Base-by-base conservation (phyloP, 2,113 vertebrate genomes). In the Leucoraja erinaceus region DNA sequence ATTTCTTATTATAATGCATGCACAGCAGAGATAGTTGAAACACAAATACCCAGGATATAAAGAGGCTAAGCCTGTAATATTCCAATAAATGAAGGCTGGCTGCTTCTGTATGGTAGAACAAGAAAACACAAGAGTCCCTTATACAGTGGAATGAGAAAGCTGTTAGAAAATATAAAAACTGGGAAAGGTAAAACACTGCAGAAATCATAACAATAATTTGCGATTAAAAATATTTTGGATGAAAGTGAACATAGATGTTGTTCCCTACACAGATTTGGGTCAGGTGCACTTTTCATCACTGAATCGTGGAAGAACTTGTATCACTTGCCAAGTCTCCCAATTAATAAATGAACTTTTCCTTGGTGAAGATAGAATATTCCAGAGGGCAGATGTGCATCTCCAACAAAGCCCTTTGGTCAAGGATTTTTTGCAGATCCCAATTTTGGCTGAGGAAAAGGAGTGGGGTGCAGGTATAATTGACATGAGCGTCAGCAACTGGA, bases 271-370 rank as follows among this genome's bases (percentile, higher is more conserved):
- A 63, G 61, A 88, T 88, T 63, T 88, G 59, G 14, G 6, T 31
- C 28, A 88, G 14, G 22, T 72, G 66, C 33, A 25, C 33, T 38
- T 22, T 63, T 31, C 59, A 88, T 63, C n/a, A 88, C 63, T n/a
- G n/a, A 61, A 14, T 63, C 54, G 54, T 90, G 86, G 63, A 90
- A 90, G 66, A 68, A 90, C 20, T 31, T 90, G 88, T 22, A 90
- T 70, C 18, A 70, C n/a, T 91, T 72, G 66, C 38, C 68, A 47
- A 91, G 38, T 22, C 63, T 91, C 90, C 22, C 12, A 33, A 74
- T 6, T 28, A 31, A 28, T 28, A 91, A 66, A 91, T 72, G 61
- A 38, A 72, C n/a, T 66, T 70, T 72, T 91, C 33, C 22, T 90
- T 31, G 22, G 66, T 63, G 3, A 4, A 63, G 83, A 63, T 59